Base-by-base conservation (phyloP, 2,797 vertebrate genomes). In the Coendou prehensilis region DNA sequence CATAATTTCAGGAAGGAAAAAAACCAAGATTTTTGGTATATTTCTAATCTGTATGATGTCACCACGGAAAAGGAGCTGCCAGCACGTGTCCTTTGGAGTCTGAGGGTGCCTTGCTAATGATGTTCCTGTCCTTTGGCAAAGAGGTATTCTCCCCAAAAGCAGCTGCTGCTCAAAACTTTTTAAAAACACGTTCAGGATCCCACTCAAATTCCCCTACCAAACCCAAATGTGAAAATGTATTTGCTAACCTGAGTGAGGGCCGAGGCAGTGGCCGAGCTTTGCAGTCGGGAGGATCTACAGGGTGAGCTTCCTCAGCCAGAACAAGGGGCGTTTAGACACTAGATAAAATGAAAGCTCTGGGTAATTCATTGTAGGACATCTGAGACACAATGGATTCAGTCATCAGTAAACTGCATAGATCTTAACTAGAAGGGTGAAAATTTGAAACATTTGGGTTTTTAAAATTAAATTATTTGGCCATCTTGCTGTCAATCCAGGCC, bases 311-410 rank as follows among this genome's bases (percentile, higher is more conserved):
- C 41, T 69, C 0, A 41, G 41, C 33, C 47, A 18, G 15, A 81
- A 23, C 6, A 33, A 30, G 10, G 6, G 17, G 45, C 18, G 9
- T 64, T 26, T 41, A 1, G 67, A 61, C 14, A 61, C 56, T 54
- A 45, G 28, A 2, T 5, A 2, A n/a, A 56, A 8, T 9, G 20
- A 79, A 18, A 30, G 30, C 73, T 4, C 57, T 20, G 0, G 15
- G 11, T 30, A 41, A 47, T 28, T 83, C 56, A 67, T 17, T 6
- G 73, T 37, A 22, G 15, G 82, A n/a, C 13, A 6, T 18, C 56
- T 2, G 54, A 20, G 20, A 9, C n/a, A 3, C 1, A 23, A 28
- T 13, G 15, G 13, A 45, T 9, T 20, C 1, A 3, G 15, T 33
- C 69, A 41, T 41, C 18, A 20, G 1, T 33, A 26, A 91, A 18